Base-by-base conservation (phyloP, 1,140 invertebrate genomes). In the Cylas formicarius region DNA sequence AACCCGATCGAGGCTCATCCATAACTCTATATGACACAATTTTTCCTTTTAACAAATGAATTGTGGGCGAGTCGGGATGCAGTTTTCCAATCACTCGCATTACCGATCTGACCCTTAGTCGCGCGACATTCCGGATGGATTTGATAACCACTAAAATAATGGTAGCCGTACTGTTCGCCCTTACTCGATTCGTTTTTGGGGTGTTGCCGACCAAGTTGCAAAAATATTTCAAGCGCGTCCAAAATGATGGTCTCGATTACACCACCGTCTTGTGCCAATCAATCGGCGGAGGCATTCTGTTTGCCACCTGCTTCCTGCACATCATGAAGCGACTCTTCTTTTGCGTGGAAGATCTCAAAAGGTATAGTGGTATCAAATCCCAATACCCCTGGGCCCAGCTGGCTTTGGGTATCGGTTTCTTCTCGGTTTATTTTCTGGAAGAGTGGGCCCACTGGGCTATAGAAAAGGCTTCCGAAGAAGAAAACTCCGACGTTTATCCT, bases 291-390 rank as follows among this genome's bases (percentile, higher is more conserved):
- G 80, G 80, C 2, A 78, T 83, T 4, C 69, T 82, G 20, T 67
- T 82, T 39, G 80, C 75, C 18, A 81, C 80, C 2, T 78, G 75
- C 48, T 75, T 82, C 42, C 59, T 79, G 21, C 78, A 82, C 57
- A 72, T 82, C 61, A 72, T 82, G 49, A 78, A 78, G 3, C 78
- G 80, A 53, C 72, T 78, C 19, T 61, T 61, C 28, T 39, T 60
- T 8, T 62, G 58, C 0, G 46, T 65, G 7, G 46, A 61, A 29
- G 54, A 62, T 17, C 26, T 66, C 8, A 60, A 58, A 28, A 47
- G 36, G 3, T 32, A 58, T 0, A 55, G 48, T 0, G 47, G 53
- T 9, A 31, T 58, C 63, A 16, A 53, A 52, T n/a, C 24, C 39
- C 20, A 60, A 36, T 52, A 70, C 76, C 55, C 64, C 2, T 48